Percentiles rank a stretch among this genome's conserved stretches.
phyloP scores from a whole-genome alignment of 2,888 invertebrate species.

The Lasioglossum oenotherae region DNA sequence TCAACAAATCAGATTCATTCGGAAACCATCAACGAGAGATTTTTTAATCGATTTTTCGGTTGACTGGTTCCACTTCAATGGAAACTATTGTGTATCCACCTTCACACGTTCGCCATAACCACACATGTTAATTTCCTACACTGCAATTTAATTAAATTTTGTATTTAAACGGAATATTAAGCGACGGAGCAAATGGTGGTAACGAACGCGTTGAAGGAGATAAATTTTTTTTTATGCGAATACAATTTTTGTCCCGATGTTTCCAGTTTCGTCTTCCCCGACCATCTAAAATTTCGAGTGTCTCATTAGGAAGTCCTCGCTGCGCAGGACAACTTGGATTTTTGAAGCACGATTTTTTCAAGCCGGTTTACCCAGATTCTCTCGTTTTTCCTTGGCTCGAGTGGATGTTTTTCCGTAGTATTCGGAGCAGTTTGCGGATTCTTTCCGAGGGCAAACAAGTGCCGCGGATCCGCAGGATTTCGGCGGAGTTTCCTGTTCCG shows the following conservation, averaged over 20 bases:
- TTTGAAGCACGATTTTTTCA: not conserved
- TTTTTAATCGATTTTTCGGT: not conserved
- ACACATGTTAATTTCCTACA: no score
- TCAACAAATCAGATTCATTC: not conserved
- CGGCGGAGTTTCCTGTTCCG: not conserved
- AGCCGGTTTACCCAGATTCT: not conserved
- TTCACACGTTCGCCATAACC: no score
- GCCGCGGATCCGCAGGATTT: not conserved
- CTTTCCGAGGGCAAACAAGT: constrained; percentile 3
- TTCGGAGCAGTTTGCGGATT: not conserved
- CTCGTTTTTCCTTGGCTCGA: not conserved
- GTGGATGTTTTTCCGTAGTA: not conserved
- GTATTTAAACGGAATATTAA: no score
- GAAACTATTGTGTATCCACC: no score
- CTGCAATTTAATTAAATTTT: no score
- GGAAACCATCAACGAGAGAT: not conserved
- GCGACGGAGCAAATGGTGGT: no score
- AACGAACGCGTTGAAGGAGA: no score
- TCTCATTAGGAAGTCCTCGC: not conserved
- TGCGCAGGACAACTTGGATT: not conserved
- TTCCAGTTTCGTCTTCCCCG: not conserved
- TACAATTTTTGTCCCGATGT: no score
- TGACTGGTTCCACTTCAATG: not conserved
- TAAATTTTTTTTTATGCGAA: no score
- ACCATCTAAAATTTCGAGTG: not conserved